A percentile compares a stretch with the other conserved stretches of the same genome.
These are phyloP conservation scores for Drosophila kuntzei DNA, from an alignment of 2,888 invertebrate genomes.

Conservation along the genomic window DNA sequence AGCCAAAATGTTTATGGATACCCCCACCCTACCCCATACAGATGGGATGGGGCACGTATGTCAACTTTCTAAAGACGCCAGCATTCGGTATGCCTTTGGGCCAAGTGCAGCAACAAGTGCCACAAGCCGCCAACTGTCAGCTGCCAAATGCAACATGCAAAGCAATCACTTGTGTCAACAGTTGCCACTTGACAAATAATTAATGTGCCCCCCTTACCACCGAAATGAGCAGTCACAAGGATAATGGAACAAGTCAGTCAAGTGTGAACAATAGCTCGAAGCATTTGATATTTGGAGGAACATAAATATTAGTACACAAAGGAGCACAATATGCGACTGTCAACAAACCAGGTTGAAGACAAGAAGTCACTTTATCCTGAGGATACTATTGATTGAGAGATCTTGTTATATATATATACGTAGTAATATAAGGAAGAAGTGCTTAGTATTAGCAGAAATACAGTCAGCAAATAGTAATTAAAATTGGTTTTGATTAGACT, in stretches of 20 bases:
- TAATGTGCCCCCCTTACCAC: constrained; percentile 38
- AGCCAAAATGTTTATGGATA: constrained; percentile 28
- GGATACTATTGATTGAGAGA: constrained; percentile 4
- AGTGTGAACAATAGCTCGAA: constrained; percentile 12
- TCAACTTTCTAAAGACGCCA: background rate
- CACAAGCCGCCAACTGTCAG: constrained; percentile 20
- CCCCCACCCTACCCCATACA: background rate
- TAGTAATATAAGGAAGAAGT: too few relatives aligned
- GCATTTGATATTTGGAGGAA: constrained; percentile 1
- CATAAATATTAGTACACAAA: constrained; percentile 10
- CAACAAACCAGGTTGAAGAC: background rate
- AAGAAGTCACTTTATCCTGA: background rate
- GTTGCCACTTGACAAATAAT: constrained; percentile 67
- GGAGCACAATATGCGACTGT: background rate
- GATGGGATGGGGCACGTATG: background rate
- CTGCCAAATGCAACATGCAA: constrained; percentile 63
- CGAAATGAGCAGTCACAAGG: constrained; percentile 41
- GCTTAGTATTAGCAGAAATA: too few relatives aligned
- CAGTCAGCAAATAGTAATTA: too few relatives aligned
- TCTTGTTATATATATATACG: too few relatives aligned
- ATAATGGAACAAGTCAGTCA: constrained; percentile 28
- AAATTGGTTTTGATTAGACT: too few relatives aligned
- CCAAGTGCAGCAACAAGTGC: constrained; percentile 60
- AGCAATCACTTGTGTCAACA: constrained; percentile 70
- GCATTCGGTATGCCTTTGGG: constrained; percentile 12